These are phyloP conservation scores for Amniataba percoides DNA, from an alignment of 2,797 vertebrate genomes.

Conservation along the genomic window DNA sequence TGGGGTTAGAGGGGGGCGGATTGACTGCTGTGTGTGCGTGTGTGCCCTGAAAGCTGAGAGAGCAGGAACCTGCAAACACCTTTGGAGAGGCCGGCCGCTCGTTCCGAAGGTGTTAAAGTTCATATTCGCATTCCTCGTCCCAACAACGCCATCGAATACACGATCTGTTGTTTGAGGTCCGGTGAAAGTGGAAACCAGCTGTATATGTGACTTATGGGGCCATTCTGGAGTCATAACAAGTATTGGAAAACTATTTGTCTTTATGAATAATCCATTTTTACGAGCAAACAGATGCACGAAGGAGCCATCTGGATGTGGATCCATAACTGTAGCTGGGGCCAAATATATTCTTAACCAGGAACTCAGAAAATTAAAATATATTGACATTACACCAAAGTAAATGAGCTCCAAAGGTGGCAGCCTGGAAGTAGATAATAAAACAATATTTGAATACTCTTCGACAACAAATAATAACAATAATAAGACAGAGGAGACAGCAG, in stretches of 20 bases:
- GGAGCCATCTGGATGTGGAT: constrained; percentile 5
- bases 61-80: constrained; percentile 62
- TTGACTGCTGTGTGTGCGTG: constrained; percentile 75
- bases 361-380: constrained; percentile 23
- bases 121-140: constrained; percentile 52
- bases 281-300: constrained; percentile 34
- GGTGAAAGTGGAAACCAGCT: constrained; percentile 1
- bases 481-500: constrained; percentile 59
- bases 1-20: constrained; percentile 43
- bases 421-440: constrained; percentile 48
- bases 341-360: constrained; percentile 16
- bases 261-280: constrained; percentile 46
- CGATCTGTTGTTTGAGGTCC: constrained; percentile 44
- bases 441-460: constrained; percentile 38
- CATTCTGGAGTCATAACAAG: constrained; percentile 13
- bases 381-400: constrained; percentile 27
- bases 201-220: background rate
- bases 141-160: constrained; percentile 33
- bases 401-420: constrained; percentile 36
- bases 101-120: constrained; percentile 58
- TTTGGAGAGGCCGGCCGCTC: constrained; percentile 32
- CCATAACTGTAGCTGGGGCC: constrained; percentile 15
- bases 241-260: constrained; percentile 28
- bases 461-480: constrained; percentile 48
- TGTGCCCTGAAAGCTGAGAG: constrained; percentile 70